Conservation (phyloP, 2,888 invertebrate genomes). For the Ormia ochracea region DNA sequence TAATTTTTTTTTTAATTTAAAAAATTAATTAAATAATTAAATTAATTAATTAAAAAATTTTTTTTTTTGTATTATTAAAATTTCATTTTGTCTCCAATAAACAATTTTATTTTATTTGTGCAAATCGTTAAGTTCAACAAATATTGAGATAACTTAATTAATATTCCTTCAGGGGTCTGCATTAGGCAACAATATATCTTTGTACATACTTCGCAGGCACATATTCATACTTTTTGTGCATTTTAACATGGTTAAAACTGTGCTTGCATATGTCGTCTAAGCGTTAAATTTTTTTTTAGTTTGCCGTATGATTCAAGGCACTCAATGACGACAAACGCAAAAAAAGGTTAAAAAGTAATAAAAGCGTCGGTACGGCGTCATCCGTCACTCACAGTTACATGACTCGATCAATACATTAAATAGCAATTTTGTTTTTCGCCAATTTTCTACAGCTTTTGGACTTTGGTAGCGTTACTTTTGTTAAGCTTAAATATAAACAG, state of each 20-base stretch:
- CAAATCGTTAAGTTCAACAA: too few relatives aligned
- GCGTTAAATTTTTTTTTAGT: background rate
- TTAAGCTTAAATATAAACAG: conserved; percentile 3
- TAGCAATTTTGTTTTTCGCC: conserved; percentile 2
- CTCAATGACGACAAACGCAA: conserved; percentile 44
- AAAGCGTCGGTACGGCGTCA: conserved; percentile 18
- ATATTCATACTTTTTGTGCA: background rate
- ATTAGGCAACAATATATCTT: background rate
- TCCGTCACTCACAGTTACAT: conserved; percentile 51
- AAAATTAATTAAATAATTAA: too few relatives aligned
- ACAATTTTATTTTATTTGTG: too few relatives aligned
- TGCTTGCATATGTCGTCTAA: conserved; percentile 1
- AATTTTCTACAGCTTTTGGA: conserved; percentile 22
- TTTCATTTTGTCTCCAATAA: too few relatives aligned
- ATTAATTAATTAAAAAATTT: too few relatives aligned
- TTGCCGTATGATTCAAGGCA: conserved; percentile 33
- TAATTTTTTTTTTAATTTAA: too few relatives aligned
- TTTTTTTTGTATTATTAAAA: too few relatives aligned
- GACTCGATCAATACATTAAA: conserved; percentile 49
- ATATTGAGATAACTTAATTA: too few relatives aligned
- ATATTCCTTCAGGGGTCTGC: background rate
- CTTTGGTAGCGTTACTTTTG: conserved; percentile 26
- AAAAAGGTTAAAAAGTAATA: background rate
- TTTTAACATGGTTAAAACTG: background rate
- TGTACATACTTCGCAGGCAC: background rate